Evolutionary conservation across 2,797 vertebrate genomes (phyloP).

Genomic region (Alauda arvensis): DNA sequence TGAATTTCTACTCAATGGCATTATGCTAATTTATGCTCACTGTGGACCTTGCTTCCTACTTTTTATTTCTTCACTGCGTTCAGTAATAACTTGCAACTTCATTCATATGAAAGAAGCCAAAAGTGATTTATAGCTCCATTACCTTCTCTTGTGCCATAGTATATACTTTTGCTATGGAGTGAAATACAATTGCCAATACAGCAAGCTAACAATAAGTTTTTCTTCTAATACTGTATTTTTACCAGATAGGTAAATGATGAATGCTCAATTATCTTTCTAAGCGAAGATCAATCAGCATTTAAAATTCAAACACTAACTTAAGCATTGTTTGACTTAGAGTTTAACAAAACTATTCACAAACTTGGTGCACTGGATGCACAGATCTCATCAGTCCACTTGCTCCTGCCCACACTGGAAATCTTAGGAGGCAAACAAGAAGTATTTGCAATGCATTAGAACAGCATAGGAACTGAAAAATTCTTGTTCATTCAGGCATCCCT

Average conservation of each 20-base stretch:
- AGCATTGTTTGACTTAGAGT: not conserved
- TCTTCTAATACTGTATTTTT: not conserved
- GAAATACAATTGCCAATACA: not conserved
- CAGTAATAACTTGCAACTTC: not conserved
- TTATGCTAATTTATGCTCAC: not conserved
- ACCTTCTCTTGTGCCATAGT: not conserved
- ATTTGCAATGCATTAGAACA: not conserved
- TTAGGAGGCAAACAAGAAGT: not conserved
- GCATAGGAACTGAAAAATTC: not conserved
- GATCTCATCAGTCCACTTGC: not conserved
- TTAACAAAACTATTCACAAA: not conserved
- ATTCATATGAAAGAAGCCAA: conserved; percentile 4
- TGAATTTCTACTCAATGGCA: not conserved
- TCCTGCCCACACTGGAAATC: not conserved
- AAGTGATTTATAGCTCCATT: not conserved
- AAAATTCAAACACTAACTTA: not conserved
- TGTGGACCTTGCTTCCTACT: not conserved
- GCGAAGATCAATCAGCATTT: not conserved
- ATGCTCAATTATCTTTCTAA: not conserved
- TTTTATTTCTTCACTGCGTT: not conserved
- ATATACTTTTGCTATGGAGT: not conserved
- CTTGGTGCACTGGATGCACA: not conserved
- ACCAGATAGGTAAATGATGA: not conserved
- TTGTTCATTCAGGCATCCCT: not conserved
- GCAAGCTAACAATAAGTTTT: not conserved